phyloP scores from a whole-genome alignment of 2,888 invertebrate genomes.

The Epinotia ramella region DNA sequence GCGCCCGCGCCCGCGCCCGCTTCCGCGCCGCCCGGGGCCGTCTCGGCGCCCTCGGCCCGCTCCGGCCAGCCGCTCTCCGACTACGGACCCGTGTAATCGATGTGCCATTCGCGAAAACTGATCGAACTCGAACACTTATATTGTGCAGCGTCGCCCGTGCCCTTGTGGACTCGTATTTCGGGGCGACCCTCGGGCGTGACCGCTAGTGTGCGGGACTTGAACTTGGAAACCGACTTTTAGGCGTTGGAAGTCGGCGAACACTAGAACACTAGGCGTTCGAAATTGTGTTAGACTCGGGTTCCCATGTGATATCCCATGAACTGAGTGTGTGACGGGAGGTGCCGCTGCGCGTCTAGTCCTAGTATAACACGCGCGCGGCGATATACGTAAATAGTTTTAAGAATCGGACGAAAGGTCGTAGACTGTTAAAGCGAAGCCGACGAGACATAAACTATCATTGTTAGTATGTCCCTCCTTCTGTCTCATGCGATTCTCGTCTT shows the following conservation, averaged over 20 bases:
- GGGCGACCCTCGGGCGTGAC: not conserved
- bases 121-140: not conserved
- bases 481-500: not conserved
- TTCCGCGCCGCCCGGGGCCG: constrained; percentile 61
- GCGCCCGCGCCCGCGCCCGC: constrained; percentile 47
- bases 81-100: constrained; percentile 75
- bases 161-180: not conserved
- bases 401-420: constrained; percentile 27
- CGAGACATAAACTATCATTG: not conserved
- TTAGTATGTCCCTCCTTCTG: not conserved
- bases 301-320: constrained; percentile 50
- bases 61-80: constrained; percentile 78
- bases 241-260: not conserved
- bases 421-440: constrained; percentile 3
- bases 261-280: constrained; percentile 6
- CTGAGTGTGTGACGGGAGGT: constrained; percentile 47
- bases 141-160: not conserved
- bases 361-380: constrained; percentile 67
- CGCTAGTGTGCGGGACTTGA: not conserved
- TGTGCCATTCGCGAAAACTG: constrained; percentile 34
- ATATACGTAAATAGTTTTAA: constrained; percentile 82
- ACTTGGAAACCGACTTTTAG: not conserved
- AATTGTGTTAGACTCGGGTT: constrained; percentile 44
- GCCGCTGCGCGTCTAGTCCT: constrained; percentile 73
- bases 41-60: constrained; percentile 71